Evolutionary conservation across 2,113 vertebrate species (phyloP).

Genomic region (Numenius arquata): DNA sequence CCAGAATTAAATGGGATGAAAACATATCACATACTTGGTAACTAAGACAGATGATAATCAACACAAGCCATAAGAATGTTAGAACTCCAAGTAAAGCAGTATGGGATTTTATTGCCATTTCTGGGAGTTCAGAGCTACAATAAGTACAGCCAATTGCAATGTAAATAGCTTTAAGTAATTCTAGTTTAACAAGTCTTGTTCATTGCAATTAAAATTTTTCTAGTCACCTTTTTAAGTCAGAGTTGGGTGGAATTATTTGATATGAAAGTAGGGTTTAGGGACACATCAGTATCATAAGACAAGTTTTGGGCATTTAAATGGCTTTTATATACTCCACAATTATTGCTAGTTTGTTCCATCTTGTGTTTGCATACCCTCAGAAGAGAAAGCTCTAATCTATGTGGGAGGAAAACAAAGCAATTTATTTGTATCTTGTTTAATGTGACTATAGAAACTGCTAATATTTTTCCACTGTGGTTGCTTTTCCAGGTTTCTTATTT

Average conservation of each 20-base stretch:
- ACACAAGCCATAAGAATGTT: not conserved
- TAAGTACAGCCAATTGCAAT: not conserved
- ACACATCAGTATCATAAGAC: not conserved
- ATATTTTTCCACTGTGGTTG: not conserved
- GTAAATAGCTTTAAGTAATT: not conserved
- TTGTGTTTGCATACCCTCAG: not conserved
- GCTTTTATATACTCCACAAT: not conserved
- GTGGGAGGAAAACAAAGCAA: not conserved
- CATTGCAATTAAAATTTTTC: not conserved
- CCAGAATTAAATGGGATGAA: not conserved
- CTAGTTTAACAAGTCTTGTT: not conserved
- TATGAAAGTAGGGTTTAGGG: not conserved
- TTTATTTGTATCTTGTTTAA: constrained; percentile 2
- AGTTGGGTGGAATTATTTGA: not conserved
- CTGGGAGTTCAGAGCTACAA: not conserved
- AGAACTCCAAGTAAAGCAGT: not conserved
- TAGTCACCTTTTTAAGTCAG: not conserved
- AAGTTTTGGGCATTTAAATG: not conserved
- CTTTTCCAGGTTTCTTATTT: not conserved
- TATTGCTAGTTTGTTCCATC: not conserved
- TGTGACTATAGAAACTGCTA: not conserved
- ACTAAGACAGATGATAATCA: not conserved
- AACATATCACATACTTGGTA: not conserved
- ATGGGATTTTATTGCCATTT: not conserved
- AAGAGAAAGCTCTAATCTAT: not conserved